Conservation (phyloP, 2,113 vertebrate genomes). For the Archilochus colubris region DNA sequence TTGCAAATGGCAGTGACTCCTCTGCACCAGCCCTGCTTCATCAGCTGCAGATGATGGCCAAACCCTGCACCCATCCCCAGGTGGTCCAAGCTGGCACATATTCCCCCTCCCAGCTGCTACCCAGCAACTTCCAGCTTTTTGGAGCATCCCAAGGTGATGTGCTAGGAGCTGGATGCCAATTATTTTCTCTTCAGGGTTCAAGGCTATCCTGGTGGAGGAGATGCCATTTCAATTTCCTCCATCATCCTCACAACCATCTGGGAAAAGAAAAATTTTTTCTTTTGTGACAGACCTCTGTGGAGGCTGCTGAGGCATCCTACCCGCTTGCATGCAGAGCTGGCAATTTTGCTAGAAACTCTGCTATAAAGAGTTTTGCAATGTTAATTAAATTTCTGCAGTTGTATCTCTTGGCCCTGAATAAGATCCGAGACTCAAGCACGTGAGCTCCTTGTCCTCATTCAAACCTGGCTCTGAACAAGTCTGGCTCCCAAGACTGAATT, state of each 20-base stretch:
- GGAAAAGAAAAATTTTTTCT: not conserved
- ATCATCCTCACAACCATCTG: not conserved
- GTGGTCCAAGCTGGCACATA: not conserved
- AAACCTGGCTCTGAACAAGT: not conserved
- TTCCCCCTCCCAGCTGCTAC: not conserved
- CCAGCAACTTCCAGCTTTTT: not conserved
- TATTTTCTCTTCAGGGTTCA: not conserved
- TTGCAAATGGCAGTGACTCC: not conserved
- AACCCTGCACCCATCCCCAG: not conserved
- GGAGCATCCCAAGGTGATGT: not conserved
- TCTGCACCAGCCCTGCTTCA: not conserved
- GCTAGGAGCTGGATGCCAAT: not conserved
- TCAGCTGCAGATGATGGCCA: not conserved
- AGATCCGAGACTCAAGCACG: not conserved
- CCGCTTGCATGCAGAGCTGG: not conserved
- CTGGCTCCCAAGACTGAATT: not conserved
- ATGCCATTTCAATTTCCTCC: not conserved
- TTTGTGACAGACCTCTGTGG: not conserved
- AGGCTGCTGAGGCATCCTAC: not conserved
- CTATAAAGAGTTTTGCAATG: not conserved
- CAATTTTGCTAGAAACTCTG: constrained; percentile 9
- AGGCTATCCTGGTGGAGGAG: not conserved
- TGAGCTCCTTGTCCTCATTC: not conserved
- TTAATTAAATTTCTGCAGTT: constrained; percentile 36
- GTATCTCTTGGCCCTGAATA: not conserved